Evolutionary conservation across 2,888 invertebrate genomes (phyloP), one percentile per base, ranked within the genome.

Genomic region (Neoaliturus tenellus): DNA sequence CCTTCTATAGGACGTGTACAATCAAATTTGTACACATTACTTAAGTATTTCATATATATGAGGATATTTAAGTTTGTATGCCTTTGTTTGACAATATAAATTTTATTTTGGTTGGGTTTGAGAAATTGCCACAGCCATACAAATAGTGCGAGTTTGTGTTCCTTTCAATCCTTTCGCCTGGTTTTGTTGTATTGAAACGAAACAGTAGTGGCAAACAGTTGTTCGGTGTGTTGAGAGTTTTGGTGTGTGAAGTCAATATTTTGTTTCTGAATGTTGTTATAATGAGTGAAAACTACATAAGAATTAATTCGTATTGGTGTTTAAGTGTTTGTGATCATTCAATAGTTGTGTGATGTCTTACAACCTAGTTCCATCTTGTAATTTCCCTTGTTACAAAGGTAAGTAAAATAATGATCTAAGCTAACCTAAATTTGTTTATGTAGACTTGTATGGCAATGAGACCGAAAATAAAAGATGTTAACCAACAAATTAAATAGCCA

Each of bases 231-330:
- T 62, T 31, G 31, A 62, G 14, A 17, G 17, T 55, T n/a, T 28
- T 20, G 62, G 25, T 55, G 20, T 23, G 8, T 55, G 12, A 6
- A 48, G 28, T 28, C 5, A n/a, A n/a, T 14, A 62, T 62, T 28
- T 62, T 62, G 62, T 62, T 28, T 62, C 62, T 62, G 62, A 28
- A 62, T 62, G 28, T 62, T 28, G 17, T 62, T 62, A 62, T 28
- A 17, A 62, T 62, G 62, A 62, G 62, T 62, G 31, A 62, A 62
- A 62, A 62, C 62, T 62, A 62, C 31, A 2, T 20, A 28, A 3
- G 14, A 62, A 5, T 28, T 62, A 28, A 17, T 25, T 28, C 17
- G 4, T 28, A 28, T 31, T 17, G 25, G 31, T 62, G 62, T 62
- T 31, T 62, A 28, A 62, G 62, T 62, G 62, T 14, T 31, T 28